Evolutionary conservation across 2,113 vertebrate genomes (phyloP), one percentile per base, ranked within the genome.

Genomic region (Leiothrix lutea): DNA sequence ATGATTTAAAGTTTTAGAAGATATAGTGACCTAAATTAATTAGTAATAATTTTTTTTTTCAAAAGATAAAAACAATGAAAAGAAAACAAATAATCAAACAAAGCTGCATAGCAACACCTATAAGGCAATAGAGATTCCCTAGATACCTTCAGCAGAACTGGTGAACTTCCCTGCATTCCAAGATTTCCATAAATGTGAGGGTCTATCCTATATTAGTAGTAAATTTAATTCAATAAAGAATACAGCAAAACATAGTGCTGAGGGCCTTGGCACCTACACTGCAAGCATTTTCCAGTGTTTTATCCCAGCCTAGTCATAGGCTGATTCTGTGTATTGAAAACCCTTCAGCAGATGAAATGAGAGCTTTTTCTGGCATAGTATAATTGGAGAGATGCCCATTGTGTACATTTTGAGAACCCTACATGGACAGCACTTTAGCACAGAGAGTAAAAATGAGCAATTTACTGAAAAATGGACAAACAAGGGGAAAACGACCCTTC

Each of bases 401-500:
- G 7, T 26, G 11, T 62, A 26, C 7, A 57, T 8, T 28, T 45
- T 45, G n/a, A 66, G n/a, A 74, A 10, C 25, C n/a, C 24, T 36
- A 17, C 8, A 22, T 13, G 28, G 8, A 16, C 3, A 15, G 4
- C 11, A 38, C 31, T 11, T 57, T 28, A 73, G 8, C 18, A 31
- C 7, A 50, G 5, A 31, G 14, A 77, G 23, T 1, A 42, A 2
- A 69, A 44, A 2, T 40, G 7, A 87, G 3, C 5, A 56, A 74
- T 61, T 87, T 67, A 42, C 19, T 36, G 24, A 17, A 66, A 72
- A 92, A 38, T n/a, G 4, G 67, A 47, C 8, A 50, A 69, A 72
- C 2, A 61, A 21, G 0, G 11, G 19, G 12, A 31, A 74, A n/a
- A 29, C 0, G 1, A 1, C 14, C 1, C 2, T 62, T 72, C 16